Percentiles rank a stretch among this genome's conserved stretches.
Conservation (phyloP, 2,113 vertebrate genomes). For the Gnathonemus echidnorhynchus region DNA sequence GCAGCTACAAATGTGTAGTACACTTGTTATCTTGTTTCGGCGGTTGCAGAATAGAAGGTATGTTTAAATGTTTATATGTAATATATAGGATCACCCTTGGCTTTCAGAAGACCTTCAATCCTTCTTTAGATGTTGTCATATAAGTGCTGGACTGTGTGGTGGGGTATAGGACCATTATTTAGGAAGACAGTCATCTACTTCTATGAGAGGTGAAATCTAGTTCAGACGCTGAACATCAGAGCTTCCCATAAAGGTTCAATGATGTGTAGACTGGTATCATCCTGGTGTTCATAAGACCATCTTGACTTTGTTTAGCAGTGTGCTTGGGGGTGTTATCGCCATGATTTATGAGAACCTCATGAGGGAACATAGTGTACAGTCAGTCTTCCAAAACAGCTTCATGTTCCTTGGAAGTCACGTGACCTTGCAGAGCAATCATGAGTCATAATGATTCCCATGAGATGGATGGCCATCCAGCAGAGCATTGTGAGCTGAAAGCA, state of each 20-base stretch:
- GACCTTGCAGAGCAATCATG: neutral
- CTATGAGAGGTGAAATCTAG: neutral
- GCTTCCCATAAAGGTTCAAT: neutral
- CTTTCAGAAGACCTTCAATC: neutral
- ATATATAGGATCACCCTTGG: neutral
- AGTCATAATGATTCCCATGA: neutral
- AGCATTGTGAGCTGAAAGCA: neutral
- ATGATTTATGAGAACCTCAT: neutral
- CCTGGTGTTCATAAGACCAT: neutral
- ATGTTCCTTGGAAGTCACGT: neutral
- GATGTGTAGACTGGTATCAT: neutral
- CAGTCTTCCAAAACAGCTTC: neutral
- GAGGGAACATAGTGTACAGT: neutral
- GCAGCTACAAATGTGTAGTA: neutral
- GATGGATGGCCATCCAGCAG: neutral
- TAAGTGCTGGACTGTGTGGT: neutral
- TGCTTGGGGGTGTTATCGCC: neutral
- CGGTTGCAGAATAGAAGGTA: neutral
- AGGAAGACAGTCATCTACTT: neutral
- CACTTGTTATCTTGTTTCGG: neutral
- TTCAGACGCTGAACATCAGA: neutral
- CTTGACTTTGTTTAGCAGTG: neutral
- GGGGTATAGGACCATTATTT: neutral
- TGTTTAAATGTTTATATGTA: neutral
- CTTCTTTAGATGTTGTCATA: neutral